Conservation (phyloP, 2,797 vertebrate genomes). For the Champsocephalus esox region DNA sequence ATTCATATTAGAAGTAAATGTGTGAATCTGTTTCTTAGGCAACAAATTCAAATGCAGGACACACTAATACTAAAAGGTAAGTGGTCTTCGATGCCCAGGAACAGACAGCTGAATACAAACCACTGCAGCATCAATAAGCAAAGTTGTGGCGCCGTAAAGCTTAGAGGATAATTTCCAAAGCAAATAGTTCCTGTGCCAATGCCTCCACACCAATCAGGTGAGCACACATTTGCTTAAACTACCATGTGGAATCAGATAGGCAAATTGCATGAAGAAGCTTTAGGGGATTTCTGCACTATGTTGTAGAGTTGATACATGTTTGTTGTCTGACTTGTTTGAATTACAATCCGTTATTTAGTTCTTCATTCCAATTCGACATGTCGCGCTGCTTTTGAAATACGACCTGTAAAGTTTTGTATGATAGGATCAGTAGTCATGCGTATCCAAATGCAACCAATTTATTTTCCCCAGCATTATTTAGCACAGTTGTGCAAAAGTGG, state of each 20-base stretch:
- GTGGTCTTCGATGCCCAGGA: slow-evolving; percentile 8
- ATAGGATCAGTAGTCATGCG: background rate
- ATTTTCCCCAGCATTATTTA: slow-evolving; percentile 6
- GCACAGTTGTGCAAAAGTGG: background rate
- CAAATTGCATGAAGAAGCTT: slow-evolving; percentile 22
- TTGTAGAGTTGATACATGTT: slow-evolving; percentile 8
- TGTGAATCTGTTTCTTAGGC: background rate
- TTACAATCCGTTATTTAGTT: slow-evolving; percentile 2
- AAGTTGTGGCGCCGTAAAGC: background rate
- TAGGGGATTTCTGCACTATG: background rate
- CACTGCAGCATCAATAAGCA: background rate
- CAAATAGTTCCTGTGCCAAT: slow-evolving; percentile 35
- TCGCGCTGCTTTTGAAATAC: slow-evolving; percentile 5
- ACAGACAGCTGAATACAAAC: background rate
- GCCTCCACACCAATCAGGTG: slow-evolving; percentile 7
- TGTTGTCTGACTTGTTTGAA: background rate
- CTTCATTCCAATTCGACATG: background rate
- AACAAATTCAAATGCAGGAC: background rate
- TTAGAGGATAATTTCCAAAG: slow-evolving; percentile 30
- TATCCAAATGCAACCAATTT: slow-evolving; percentile 22
- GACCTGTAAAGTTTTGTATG: background rate
- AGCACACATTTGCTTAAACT: slow-evolving; percentile 15
- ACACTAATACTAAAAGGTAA: background rate
- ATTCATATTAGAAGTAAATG: background rate
- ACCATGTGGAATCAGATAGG: slow-evolving; percentile 10